phyloP scores from a whole-genome alignment of 2,113 vertebrate species.

The Galbula dea region DNA sequence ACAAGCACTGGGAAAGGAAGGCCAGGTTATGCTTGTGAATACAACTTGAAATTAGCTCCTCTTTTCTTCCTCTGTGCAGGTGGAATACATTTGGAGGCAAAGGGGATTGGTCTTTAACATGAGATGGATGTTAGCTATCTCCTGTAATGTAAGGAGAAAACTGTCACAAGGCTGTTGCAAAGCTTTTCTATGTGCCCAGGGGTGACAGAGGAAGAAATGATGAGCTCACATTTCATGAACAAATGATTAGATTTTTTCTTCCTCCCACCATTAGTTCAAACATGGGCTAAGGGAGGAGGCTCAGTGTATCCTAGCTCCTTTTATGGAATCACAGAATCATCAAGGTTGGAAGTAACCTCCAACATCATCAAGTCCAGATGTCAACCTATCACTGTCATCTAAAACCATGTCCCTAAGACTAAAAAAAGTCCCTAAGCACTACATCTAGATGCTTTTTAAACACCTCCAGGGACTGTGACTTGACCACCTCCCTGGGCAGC shows the following conservation, averaged over 20 bases:
- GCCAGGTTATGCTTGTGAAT: neutral
- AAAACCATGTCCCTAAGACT: too few species aligned
- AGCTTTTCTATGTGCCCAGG: neutral
- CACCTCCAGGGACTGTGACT: too few species aligned
- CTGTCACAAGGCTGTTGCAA: neutral
- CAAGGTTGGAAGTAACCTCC: too few species aligned
- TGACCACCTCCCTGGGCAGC: too few species aligned
- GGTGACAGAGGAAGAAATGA: neutral
- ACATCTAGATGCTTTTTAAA: too few species aligned
- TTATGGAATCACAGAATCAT: too few species aligned
- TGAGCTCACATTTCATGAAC: neutral
- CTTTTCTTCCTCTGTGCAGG: neutral
- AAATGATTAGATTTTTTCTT: rapidly evolving
- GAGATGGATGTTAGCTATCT: neutral
- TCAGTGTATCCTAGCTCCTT: neutral
- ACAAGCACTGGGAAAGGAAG: neutral
- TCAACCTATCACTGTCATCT: too few species aligned
- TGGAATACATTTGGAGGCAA: neutral
- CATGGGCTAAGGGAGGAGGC: rapidly evolving
- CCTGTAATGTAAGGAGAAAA: neutral
- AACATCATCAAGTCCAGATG: too few species aligned
- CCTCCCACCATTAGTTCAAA: neutral
- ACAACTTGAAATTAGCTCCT: neutral
- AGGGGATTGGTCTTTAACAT: neutral
- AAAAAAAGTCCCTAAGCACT: too few species aligned